Evolutionary conservation across 2,113 vertebrate genomes (phyloP), one percentile per base, ranked within the genome.

Genomic region (Monarcha castaneiventris): DNA sequence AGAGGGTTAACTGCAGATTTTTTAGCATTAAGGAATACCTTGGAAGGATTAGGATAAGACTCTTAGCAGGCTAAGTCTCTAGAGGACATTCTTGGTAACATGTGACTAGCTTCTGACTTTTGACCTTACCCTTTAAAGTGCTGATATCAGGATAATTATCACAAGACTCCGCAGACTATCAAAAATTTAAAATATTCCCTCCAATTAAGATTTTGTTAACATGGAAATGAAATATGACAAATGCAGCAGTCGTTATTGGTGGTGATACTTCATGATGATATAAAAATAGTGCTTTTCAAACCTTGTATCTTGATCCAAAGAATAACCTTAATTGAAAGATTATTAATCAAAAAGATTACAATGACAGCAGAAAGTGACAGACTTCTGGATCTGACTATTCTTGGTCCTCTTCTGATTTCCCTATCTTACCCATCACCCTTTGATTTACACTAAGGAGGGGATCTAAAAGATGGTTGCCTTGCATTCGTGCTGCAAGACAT

Each of bases 21-120:
- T 27, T 69, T 76, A 87, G 62, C 26, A 79, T 94, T 96, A 95
- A 93, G 82, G 69, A 81, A 87, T 93, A 94, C 86, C 89, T 94
- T 89, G 69, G 87, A 84, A 78, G 85, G 90, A 94, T 96, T 91
- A 95, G 67, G 18, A 11, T 94, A 94, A 96, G 61, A 30, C 30
- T 96, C 80, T 88, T 64, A 93, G 43, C 41, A 86, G 74, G 62
- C 25, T 64, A 80, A 82, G 22, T 84, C 49, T 92, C 56, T 56
- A 43, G 69, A 89, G 64, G 35, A 76, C 75, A 83, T 94, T 94
- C 77, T 85, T 92, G 66, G 27, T 78, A 74, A 75, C 88, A 89
- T 84, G 83, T 94, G 92, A 95, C 72, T 86, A 43, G 30, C 46
- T 92, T 87, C 90, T 90, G 92, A 73, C 85, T 89, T 85, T 82